Evolutionary conservation across 2,113 vertebrate species (phyloP).

Genomic region (Gracilinanus agilis): DNA sequence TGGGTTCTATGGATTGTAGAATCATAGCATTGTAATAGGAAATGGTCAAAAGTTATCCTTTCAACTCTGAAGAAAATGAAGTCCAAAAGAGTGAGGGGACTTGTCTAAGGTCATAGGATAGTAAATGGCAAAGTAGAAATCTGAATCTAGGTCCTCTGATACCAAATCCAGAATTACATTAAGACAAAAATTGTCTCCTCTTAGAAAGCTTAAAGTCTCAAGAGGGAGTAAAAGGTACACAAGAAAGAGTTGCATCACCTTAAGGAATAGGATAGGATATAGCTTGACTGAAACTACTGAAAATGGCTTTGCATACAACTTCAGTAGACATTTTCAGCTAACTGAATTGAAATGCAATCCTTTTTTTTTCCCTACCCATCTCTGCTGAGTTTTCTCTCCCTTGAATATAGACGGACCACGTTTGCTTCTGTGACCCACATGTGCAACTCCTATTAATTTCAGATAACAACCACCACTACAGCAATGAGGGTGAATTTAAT

Average conservation of each 20-base stretch:
- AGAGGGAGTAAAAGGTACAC: neutral
- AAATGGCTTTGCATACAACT: neutral
- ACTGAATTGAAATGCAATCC: neutral
- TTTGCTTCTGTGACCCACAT: neutral
- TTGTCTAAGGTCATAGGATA: neutral
- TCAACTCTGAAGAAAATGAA: neutral
- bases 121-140: neutral
- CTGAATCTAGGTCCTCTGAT: neutral
- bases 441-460: constrained; percentile 66
- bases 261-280: neutral
- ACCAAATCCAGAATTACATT: neutral
- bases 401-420: neutral
- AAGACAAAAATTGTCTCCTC: neutral
- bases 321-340: neutral
- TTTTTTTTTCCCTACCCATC: neutral
- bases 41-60: neutral
- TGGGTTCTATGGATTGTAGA: neutral
- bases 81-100: neutral
- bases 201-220: neutral
- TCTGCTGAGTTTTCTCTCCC: neutral
- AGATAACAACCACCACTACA: constrained; percentile 60
- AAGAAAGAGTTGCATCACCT: neutral
- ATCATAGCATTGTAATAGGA: neutral
- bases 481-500: constrained; percentile 76
- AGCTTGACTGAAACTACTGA: constrained; percentile 17